Evolutionary conservation across 2,888 invertebrate species (phyloP), one percentile per base, ranked within the genome.

Genomic region (Archips xylosteana): DNA sequence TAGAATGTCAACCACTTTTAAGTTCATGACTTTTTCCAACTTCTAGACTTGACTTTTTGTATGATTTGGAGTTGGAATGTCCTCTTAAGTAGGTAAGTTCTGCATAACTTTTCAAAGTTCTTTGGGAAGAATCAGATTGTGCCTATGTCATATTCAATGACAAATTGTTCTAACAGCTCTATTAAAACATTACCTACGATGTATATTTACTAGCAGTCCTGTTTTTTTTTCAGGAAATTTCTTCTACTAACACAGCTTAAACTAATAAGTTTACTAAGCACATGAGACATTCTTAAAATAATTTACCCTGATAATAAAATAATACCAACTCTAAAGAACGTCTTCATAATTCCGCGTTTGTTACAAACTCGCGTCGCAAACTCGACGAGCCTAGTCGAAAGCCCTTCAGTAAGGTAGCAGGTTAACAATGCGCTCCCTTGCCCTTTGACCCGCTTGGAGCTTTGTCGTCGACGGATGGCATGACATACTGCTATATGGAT

Each of bases 381-480:
- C 73, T 39, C 63, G 63, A 45, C 73, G 65, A 51, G 64, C 15
- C 65, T 65, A 51, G 63, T 73, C 69, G 61, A 74, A 70, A 74
- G 70, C 74, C 69, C 74, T 74, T 54, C 74, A 74, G 69, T 70
- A 70, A 74, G 74, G 88, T 89, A 90, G 89, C 86, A 87, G 88
- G 91, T 89, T 93, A 93, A 93, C 93, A 94, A 93, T 92, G 92
- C 88, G 85, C 85, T 85, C 83, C 88, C 87, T 81, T 86, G 87
- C 91, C 88, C 92, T 92, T 88, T 92, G 93, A 92, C 92, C 93
- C 85, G 91, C 86, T 85, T 85, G 85, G 85, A 86, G 88, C 92
- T 92, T 91, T 91, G 92, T 91, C 89, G 88, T 88, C 89, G 87
- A 82, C 87, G 88, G 89, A 88, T 85, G 88, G 87, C 88, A 89